Base-by-base conservation (phyloP, 2,888 invertebrate species). In the Heliothis peltigera region DNA sequence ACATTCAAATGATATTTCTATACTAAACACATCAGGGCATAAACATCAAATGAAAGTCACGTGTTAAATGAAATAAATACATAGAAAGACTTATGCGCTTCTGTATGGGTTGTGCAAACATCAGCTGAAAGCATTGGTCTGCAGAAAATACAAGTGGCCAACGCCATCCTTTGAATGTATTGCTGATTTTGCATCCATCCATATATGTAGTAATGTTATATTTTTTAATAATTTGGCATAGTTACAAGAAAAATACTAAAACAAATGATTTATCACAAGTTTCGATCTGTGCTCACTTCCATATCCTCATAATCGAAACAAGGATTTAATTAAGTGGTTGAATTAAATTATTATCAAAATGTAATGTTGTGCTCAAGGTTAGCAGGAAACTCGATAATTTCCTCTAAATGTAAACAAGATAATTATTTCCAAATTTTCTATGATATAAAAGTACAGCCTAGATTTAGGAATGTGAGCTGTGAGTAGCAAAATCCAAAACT, bases 1-100 rank as follows among this genome's bases (percentile, higher is more conserved):
- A 73, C 69, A 75, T 58, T 35, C 4, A 52, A 42, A 49, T 39
- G 35, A 48, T 12, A 68, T 17, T 53, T 55, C 52, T 17, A 39
- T 49, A n/a, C 8, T 35, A n/a, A 39, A 10, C 25, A 3, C 58
- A 25, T 17, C 10, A 28, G 28, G 46, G 35, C 18, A 10, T 17
- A 17, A 17, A 17, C 19, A 15, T 21, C 46, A 19, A 28, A 7
- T 4, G 22, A 22, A 22, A 22, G 22, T 4, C 22, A 22, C 22
- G 22, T 22, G 22, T 2, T 22, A n/a, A n/a, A n/a, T n/a, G n/a
- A n/a, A n/a, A n/a, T n/a, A n/a, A n/a, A n/a, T n/a, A n/a, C n/a
- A n/a, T n/a, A n/a, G n/a, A n/a, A n/a, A 22, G 8, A 28, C 8
- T 28, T 28, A 8, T 7, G 6, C 22, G 2, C 3, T 22, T 4